Percentiles rank a stretch among this genome's conserved stretches.
These are phyloP conservation scores for Caerostris extrusa DNA, from an alignment of 1,140 invertebrate species.

Conservation along the genomic window DNA sequence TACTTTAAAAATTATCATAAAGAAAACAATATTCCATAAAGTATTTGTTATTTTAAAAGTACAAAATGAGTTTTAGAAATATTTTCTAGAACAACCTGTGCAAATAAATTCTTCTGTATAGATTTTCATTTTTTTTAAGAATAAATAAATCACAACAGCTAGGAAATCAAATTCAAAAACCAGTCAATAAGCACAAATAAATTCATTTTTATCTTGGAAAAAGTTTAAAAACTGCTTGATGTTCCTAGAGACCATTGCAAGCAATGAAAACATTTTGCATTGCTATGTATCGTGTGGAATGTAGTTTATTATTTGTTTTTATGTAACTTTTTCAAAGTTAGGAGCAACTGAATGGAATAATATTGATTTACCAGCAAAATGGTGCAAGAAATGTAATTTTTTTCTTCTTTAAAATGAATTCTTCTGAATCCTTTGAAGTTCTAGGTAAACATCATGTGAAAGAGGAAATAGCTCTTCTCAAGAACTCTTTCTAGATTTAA, in stretches of 20 bases:
- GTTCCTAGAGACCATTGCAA: not conserved
- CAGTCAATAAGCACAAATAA: not conserved
- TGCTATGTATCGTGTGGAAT: not conserved
- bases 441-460: conserved; percentile 39
- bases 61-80: too few relatives aligned
- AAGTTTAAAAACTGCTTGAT: not conserved
- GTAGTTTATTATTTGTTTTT: not conserved
- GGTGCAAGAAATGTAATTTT: not conserved
- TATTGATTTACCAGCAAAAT: not conserved
- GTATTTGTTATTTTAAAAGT: too few relatives aligned
- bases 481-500: not conserved
- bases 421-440: conserved; percentile 20
- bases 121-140: too few relatives aligned
- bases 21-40: too few relatives aligned
- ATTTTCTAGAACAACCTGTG: too few relatives aligned
- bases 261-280: not conserved
- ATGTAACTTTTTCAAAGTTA: not conserved
- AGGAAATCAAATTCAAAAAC: not conserved
- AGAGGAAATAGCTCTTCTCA: conserved; percentile 19
- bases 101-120: too few relatives aligned
- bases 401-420: conserved; percentile 25
- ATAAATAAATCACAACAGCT: not conserved
- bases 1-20: too few relatives aligned
- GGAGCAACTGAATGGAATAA: not conserved
- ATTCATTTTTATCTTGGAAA: not conserved